A percentile compares a stretch with the other conserved stretches of the same genome.
These are phyloP conservation scores for Drosophila nigricruria DNA, from an alignment of 2,888 invertebrate species.

Conservation along the genomic window DNA sequence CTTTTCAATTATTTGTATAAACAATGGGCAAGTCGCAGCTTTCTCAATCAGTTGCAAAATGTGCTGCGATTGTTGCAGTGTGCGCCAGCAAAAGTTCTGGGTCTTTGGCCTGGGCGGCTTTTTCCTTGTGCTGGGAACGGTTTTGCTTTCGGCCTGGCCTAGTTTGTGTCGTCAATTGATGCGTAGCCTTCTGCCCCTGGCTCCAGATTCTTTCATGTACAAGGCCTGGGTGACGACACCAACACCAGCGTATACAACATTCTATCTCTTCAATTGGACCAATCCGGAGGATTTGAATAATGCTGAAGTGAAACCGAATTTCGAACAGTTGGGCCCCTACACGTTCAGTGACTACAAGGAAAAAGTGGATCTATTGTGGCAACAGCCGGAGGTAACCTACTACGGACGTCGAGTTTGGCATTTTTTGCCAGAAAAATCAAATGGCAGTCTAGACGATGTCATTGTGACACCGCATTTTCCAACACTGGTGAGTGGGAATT, in stretches of 20 bases:
- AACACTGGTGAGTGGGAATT: constrained; percentile 87
- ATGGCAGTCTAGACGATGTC: constrained; percentile 88
- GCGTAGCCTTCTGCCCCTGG: constrained; percentile 86
- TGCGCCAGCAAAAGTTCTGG: constrained; percentile 79
- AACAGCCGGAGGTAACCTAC: constrained; percentile 89
- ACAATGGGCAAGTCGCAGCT: neutral
- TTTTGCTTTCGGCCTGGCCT: constrained; percentile 79
- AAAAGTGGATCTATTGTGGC: constrained; percentile 87
- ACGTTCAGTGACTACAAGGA: constrained; percentile 86
- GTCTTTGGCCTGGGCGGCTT: constrained; percentile 71
- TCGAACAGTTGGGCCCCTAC: constrained; percentile 87
- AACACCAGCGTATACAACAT: constrained; percentile 91
- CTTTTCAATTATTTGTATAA: constrained; percentile 18
- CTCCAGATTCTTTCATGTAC: constrained; percentile 88
- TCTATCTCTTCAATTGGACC: constrained; percentile 92
- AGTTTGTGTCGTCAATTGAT: constrained; percentile 59
- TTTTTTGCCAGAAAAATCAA: constrained; percentile 89
- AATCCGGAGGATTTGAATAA: constrained; percentile 88
- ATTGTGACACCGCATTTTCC: constrained; percentile 91
- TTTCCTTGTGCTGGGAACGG: constrained; percentile 65
- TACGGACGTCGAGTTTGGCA: constrained; percentile 90
- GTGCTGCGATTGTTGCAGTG: constrained; percentile 82
- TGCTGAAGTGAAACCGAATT: constrained; percentile 86
- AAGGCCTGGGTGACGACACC: constrained; percentile 92
- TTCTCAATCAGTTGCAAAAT: constrained; percentile 58